A percentile compares a stretch with the other conserved stretches of the same genome.
These are phyloP conservation scores for Neodiprion fabricii DNA, from an alignment of 1,140 invertebrate genomes.

Conservation along the genomic window DNA sequence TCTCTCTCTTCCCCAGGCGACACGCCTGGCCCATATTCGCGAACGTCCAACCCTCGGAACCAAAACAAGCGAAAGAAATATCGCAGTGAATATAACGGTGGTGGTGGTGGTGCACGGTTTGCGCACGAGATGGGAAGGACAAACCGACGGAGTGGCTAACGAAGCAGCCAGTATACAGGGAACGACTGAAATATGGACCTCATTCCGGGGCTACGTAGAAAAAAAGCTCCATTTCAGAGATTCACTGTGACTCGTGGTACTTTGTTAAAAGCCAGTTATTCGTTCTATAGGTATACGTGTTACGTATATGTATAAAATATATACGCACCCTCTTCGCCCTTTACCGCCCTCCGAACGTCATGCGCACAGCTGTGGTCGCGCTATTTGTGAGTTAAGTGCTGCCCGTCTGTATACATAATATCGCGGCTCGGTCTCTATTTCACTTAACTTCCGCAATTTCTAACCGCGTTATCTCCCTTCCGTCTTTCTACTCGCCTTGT, in stretches of 20 bases:
- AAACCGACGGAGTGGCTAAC: not conserved
- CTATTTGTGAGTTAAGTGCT: not conserved
- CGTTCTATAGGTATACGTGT: not conserved
- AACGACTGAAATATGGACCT: slow-evolving; percentile 2
- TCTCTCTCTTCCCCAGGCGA: not conserved
- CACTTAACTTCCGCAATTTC: no score
- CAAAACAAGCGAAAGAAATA: slow-evolving; percentile 7
- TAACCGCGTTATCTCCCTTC: no score
- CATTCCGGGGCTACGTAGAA: not conserved
- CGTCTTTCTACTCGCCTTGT: no score
- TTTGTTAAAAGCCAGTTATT: slow-evolving; percentile 4
- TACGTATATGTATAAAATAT: no score
- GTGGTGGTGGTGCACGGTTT: not conserved
- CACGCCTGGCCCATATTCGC: not conserved
- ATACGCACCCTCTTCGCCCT: no score
- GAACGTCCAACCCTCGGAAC: not conserved
- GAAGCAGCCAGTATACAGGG: not conserved
- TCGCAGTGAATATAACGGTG: not conserved
- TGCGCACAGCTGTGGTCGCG: not conserved
- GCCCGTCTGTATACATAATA: not conserved
- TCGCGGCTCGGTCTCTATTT: not conserved
- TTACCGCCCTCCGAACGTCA: not conserved
- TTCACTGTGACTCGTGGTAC: slow-evolving; percentile 6
- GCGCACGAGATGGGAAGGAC: not conserved
- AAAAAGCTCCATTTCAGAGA: slow-evolving; percentile 5